Evolutionary conservation across 2,797 vertebrate genomes (phyloP).

Genomic region (Galaxias olidus): DNA sequence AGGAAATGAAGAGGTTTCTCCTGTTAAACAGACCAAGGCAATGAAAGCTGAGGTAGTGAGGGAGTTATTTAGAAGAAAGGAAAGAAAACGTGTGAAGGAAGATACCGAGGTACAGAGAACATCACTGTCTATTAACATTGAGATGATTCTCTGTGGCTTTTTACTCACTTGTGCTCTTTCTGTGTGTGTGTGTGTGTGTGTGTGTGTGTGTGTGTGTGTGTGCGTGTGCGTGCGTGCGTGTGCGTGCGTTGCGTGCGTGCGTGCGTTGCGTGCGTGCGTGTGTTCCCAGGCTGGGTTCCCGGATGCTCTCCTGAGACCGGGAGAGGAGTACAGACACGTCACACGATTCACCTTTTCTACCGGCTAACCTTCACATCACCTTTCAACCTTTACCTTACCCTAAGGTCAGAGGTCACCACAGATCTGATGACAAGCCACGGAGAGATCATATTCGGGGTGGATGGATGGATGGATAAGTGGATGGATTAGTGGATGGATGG

Average conservation of each 20-base stretch:
- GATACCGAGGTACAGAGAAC: too few species aligned
- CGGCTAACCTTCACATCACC: constrained; percentile 48
- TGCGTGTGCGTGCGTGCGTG: neutral
- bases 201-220: neutral
- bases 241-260: neutral
- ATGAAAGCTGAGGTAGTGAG: neutral
- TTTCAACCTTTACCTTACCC: neutral
- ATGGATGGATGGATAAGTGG: neutral
- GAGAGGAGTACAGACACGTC: constrained; percentile 82
- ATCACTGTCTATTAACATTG: too few species aligned
- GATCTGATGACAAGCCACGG: neutral
- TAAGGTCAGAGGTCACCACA: neutral
- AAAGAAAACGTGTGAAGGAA: too few species aligned
- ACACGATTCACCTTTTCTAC: constrained; percentile 81
- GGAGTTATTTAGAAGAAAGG: too few species aligned
- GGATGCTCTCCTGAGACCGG: constrained; percentile 77
- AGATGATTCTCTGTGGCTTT: neutral
- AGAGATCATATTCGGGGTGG: neutral
- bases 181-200: neutral
- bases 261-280: constrained; percentile 21
- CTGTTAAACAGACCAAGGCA: neutral
- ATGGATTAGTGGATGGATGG: too few species aligned
- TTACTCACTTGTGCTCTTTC: neutral
- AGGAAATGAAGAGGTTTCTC: too few species aligned
- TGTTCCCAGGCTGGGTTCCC: constrained; percentile 82